Base-by-base conservation (phyloP, 2,113 vertebrate genomes). In the Takifugu flavidus region DNA sequence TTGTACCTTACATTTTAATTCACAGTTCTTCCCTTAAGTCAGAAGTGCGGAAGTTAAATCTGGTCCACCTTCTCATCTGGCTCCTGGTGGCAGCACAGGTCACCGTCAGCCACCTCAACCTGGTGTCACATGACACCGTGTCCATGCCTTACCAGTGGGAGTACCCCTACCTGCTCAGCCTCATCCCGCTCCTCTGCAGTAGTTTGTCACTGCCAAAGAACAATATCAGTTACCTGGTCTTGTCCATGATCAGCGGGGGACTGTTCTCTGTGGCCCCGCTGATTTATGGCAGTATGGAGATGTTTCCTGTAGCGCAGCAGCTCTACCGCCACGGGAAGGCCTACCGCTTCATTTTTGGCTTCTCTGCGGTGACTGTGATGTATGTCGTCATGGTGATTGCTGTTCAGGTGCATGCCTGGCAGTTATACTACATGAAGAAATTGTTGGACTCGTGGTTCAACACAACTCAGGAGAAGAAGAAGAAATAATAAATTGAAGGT, bases 371-470 rank as follows among this genome's bases (percentile, higher is more conserved):
- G 63, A 94, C 95, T 0, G 92, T 97, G 58, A 95, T 96, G 94
- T 99, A 97, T 83, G 84, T 98, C 67, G 81, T 98, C 56, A 90
- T 99, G 89, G 92, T 97, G 56, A 83, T 96, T 44, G 94, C 93
- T 0, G 91, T 96, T 42, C 97, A 99, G 82, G 94, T 98, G 62
- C 97, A 99, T 0, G 94, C 91, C 60, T 98, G 95, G 96, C 96
- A 98, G 73, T 88, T 99, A 57, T 98, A 98, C 82, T 99, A 98
- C 88, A 96, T 96, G 90, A 99, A 99, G 86, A 97, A 96, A 77
- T 91, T 99, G 6, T 87, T 99, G 75, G 97, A 98, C 89, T 95
- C 97, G 11, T 98, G 97, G 96, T 99, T 99, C 66, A 90, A 90
- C 59, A 90, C 93, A 86, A 98, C 97, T n/a, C 95, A 98, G 79